These are phyloP conservation scores for Yoshiicerus persimilis DNA, from an alignment of 1,140 invertebrate genomes.

Conservation along the genomic window DNA sequence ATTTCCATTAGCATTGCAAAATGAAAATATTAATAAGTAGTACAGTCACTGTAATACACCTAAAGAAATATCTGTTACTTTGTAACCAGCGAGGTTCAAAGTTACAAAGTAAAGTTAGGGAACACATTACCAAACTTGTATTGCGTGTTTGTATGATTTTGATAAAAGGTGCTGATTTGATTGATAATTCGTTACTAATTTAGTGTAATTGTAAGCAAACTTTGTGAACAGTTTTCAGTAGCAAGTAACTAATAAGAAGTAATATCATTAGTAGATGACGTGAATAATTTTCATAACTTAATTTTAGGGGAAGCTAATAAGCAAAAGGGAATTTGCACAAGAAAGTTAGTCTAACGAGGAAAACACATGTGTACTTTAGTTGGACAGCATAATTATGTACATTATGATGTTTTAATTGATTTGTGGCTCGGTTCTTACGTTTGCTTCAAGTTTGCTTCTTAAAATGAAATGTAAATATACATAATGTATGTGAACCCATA, in stretches of 20 bases:
- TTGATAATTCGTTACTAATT: neutral
- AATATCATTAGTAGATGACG: neutral
- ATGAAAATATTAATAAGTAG: too few species aligned
- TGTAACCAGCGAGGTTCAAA: too few species aligned
- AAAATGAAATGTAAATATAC: too few species aligned
- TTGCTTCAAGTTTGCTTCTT: neutral
- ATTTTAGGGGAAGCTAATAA: neutral
- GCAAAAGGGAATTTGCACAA: neutral
- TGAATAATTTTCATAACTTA: neutral
- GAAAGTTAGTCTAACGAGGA: neutral
- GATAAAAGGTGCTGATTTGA: neutral
- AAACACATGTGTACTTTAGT: neutral
- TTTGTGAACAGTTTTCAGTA: neutral
- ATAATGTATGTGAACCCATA: too few species aligned
- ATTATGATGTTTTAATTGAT: neutral
- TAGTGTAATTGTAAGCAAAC: neutral
- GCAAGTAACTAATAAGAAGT: neutral
- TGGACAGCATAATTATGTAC: neutral
- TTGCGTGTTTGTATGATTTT: neutral
- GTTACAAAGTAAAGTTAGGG: neutral
- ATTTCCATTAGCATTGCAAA: too few species aligned
- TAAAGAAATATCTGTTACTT: too few species aligned
- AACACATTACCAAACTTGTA: neutral
- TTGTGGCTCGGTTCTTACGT: neutral
- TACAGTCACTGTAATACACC: too few species aligned